Evolutionary conservation across 1,140 invertebrate species (phyloP), one percentile per base, ranked within the genome.

Genomic region (Leptinotarsa defecta): DNA sequence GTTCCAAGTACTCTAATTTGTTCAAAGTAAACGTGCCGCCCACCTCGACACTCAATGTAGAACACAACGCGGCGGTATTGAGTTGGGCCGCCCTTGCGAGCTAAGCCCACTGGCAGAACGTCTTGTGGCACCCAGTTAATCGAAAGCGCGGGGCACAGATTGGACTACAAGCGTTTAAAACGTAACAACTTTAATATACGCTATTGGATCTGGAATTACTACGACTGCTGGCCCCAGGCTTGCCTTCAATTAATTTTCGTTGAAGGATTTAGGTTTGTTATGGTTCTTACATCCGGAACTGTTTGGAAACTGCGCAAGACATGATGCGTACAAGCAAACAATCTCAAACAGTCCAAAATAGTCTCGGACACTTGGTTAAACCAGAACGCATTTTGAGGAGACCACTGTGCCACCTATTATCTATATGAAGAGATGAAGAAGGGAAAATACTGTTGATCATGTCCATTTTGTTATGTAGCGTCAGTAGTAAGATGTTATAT

Each of bases 221-320:
- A 93, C 93, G 90, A 91, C 91, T 92, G 92, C 92, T 93, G 92
- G 92, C 91, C 93, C 91, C 92, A 94, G 93, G 94, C 93, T 95
- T 95, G 92, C 93, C 93, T 93, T 94, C 92, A 94, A 94, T 92
- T 87, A 89, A 88, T 94, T 90, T 92, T 94, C 91, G 91, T 92
- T 92, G 92, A 94, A 91, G 90, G 90, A 90, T 95, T 95, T 94
- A 94, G 89, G 94, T 89, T 24, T 24, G 24, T 24, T 24, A 3
- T 22, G 20, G 20, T 22, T 22, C 20, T 22, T 1, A 22, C 20
- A 22, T 22, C 2, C 20, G 20, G 2, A 22, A 22, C 20, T 22
- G 20, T 22, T 22, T 22, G 20, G 20, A 22, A 22, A 22, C 20
- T 22, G 20, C 20, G 20, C 20, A 22, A 22, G 20, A 22, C 20